phyloP scores from a whole-genome alignment of 1,140 invertebrate species.

The Pachyrhynchus sulphureomaculatus region DNA sequence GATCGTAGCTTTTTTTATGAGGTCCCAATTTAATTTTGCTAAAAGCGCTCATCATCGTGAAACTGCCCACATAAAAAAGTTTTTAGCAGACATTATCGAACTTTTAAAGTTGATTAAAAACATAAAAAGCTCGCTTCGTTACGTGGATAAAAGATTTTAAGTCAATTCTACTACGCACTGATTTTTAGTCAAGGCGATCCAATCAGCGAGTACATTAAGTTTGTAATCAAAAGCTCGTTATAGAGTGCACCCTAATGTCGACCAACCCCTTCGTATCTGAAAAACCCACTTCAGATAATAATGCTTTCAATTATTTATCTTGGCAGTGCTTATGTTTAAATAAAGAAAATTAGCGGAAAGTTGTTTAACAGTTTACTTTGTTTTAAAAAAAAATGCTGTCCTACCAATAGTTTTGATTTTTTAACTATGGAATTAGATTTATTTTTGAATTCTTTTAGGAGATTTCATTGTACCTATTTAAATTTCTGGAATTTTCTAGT shows the following conservation, averaged over 20 bases:
- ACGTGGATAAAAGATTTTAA: constrained; percentile 7
- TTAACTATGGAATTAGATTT: no score
- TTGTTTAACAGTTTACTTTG: no score
- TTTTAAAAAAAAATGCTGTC: no score
- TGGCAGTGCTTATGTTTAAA: neutral
- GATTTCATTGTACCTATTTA: no score
- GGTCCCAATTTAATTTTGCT: constrained; percentile 18
- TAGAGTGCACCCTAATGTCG: constrained; percentile 6
- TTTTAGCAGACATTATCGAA: constrained; percentile 20
- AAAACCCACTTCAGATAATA: constrained; percentile 19
- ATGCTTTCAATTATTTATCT: constrained; percentile 18
- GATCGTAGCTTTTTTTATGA: constrained; percentile 10
- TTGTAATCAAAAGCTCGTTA: constrained; percentile 24
- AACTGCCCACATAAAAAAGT: constrained; percentile 21
- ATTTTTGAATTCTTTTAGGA: no score
- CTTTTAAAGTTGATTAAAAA: constrained; percentile 25
- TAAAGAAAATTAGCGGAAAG: no score
- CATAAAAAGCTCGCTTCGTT: constrained; percentile 19
- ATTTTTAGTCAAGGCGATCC: constrained; percentile 24
- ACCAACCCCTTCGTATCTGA: neutral
- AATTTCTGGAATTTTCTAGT: no score
- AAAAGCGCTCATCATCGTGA: constrained; percentile 14
- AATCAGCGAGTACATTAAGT: constrained; percentile 19
- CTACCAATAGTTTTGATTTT: no score
- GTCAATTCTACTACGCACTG: constrained; percentile 19